phyloP scores from a whole-genome alignment of 1,140 invertebrate species.

The Centruroides sculpturatus region DNA sequence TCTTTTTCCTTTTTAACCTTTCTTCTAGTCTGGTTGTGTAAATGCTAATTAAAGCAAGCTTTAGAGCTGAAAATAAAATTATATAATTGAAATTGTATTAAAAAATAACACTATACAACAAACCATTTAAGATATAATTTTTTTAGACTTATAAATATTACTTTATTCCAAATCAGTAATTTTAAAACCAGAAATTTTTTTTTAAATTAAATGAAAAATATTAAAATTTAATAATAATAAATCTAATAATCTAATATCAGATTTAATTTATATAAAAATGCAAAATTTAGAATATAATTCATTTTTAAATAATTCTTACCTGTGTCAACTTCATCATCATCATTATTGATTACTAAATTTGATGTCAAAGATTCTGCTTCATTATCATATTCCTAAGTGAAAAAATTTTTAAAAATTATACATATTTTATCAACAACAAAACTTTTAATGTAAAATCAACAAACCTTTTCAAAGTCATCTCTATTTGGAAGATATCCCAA shows the following conservation, averaged over 20 bases:
- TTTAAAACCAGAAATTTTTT: too few relatives aligned
- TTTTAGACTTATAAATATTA: too few relatives aligned
- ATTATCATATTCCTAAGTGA: slow-evolving; percentile 67
- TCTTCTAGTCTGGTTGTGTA: slow-evolving; percentile 71
- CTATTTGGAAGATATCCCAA: slow-evolving; percentile 84
- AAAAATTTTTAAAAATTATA: neutral
- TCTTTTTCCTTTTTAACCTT: slow-evolving; percentile 66
- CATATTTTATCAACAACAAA: neutral
- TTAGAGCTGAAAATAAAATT: slow-evolving; percentile 36
- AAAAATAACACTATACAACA: too few relatives aligned
- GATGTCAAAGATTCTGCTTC: slow-evolving; percentile 78
- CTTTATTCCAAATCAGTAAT: too few relatives aligned
- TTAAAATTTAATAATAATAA: too few relatives aligned
- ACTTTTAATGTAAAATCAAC: slow-evolving; percentile 18
- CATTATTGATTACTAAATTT: slow-evolving; percentile 52
- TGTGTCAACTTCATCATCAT: slow-evolving; percentile 79
- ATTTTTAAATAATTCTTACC: slow-evolving; percentile 27
- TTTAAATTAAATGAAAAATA: too few relatives aligned
- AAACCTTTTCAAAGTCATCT: slow-evolving; percentile 84
- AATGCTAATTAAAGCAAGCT: slow-evolving; percentile 71
- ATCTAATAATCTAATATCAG: too few relatives aligned
- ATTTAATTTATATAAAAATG: too few relatives aligned
- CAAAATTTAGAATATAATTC: too few relatives aligned
- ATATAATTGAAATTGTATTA: too few relatives aligned
- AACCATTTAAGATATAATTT: too few relatives aligned